A percentile compares a stretch with the other conserved stretches of the same genome.
These are phyloP conservation scores for Zoanthus sansibaricus DNA, from an alignment of 92 coral and sea anemone species.

Conservation along the genomic window DNA sequence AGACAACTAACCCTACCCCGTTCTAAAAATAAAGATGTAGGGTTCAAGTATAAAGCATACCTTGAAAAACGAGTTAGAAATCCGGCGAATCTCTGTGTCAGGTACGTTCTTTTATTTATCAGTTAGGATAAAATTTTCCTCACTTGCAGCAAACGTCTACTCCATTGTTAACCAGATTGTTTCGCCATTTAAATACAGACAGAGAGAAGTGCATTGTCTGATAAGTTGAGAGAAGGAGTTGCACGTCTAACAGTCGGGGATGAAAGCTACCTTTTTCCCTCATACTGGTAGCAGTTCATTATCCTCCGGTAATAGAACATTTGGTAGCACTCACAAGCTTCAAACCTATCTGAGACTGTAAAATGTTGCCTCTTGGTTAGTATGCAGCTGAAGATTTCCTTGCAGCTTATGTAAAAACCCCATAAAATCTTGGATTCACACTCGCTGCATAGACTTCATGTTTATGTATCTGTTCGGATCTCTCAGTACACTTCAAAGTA, in stretches of 20 bases:
- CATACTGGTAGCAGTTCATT: slow-evolving; percentile 54
- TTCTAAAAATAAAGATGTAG: too few species aligned
- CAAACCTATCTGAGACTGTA: slow-evolving; percentile 46
- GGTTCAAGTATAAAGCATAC: slow-evolving; percentile 23
- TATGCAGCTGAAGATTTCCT: too few species aligned
- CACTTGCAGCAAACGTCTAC: not conserved
- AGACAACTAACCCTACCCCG: too few species aligned
- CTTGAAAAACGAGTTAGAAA: slow-evolving; percentile 27
- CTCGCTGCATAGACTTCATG: too few species aligned
- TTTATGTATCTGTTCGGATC: too few species aligned
- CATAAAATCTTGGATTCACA: too few species aligned
- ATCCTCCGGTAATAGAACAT: slow-evolving; percentile 22
- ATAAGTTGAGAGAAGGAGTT: slow-evolving; percentile 37
- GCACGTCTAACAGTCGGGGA: slow-evolving; percentile 38
- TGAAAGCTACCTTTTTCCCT: slow-evolving; percentile 46
- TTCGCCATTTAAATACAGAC: not conserved
- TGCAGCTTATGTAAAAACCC: too few species aligned
- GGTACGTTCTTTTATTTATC: not conserved
- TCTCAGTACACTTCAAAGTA: too few species aligned
- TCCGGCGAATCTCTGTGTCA: slow-evolving; percentile 11
- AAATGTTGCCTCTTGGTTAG: slow-evolving; percentile 36
- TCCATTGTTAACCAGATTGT: not conserved
- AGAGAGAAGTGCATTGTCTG: slow-evolving; percentile 32
- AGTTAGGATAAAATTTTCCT: not conserved
- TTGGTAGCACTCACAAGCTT: not conserved